A percentile compares a stretch with the other conserved stretches of the same genome.
phyloP scores from a whole-genome alignment of 1,140 invertebrate species.

The Drosophila novamexicana region DNA sequence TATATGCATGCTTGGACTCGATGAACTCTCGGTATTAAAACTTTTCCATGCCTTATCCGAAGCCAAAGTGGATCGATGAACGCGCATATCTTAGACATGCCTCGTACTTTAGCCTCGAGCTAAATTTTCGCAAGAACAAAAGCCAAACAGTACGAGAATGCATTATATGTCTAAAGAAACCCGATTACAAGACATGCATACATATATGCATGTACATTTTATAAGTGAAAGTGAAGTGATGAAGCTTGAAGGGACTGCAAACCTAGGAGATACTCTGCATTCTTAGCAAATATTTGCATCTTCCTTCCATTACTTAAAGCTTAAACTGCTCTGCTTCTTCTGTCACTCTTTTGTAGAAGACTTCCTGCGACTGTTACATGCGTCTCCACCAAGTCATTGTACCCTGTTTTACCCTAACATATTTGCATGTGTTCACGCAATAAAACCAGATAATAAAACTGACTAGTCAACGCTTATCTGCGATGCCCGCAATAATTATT shows the following conservation, averaged over 20 bases:
- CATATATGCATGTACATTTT: background rate
- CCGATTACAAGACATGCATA: background rate
- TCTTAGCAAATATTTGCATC: too few species aligned
- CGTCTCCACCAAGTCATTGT: too few species aligned
- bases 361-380: too few species aligned
- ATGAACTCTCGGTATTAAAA: slow-evolving; percentile 24
- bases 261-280: too few species aligned
- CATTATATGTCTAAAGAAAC: background rate
- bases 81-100: slow-evolving; percentile 49
- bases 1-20: slow-evolving; percentile 13
- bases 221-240: slow-evolving; percentile 1
- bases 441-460: slow-evolving; percentile 15
- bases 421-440: too few species aligned
- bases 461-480: slow-evolving; percentile 14
- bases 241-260: too few species aligned
- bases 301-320: too few species aligned
- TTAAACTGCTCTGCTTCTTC: too few species aligned
- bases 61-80: slow-evolving; percentile 40
- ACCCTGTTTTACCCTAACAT: too few species aligned
- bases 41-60: slow-evolving; percentile 39
- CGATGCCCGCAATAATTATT: background rate
- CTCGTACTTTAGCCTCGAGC: slow-evolving; percentile 48
- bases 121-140: slow-evolving; percentile 62
- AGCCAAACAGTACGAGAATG: too few species aligned
- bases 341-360: too few species aligned